Evolutionary conservation across 1,140 invertebrate species (phyloP).

Genomic region (Drosophila littoralis): DNA sequence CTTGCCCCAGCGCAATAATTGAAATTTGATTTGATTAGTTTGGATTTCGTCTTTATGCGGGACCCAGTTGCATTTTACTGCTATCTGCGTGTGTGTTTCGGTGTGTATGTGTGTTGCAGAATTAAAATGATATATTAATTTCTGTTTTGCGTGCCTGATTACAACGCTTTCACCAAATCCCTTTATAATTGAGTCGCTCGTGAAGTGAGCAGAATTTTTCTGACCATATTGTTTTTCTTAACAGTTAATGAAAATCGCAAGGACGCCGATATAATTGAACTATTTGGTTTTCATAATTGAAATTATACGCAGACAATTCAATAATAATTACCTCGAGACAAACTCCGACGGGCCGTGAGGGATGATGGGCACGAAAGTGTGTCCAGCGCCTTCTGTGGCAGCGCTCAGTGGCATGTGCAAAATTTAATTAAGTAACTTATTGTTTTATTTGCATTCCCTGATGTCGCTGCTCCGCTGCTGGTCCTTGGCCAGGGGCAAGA

Average conservation of each 20-base stretch:
- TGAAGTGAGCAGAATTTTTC: conserved; percentile 18
- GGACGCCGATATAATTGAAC: conserved; percentile 65
- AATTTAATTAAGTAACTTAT: conserved; percentile 83
- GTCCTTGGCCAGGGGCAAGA: conserved; percentile 35
- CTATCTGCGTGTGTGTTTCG: conserved; percentile 1
- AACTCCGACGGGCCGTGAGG: conserved; percentile 28
- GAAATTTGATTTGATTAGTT: conserved; percentile 83
- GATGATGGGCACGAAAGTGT: not conserved
- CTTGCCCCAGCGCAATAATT: conserved; percentile 66
- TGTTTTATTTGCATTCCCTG: conserved; percentile 79
- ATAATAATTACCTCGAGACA: conserved; percentile 73
- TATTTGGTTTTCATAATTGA: conserved; percentile 80
- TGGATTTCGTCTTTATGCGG: conserved; percentile 54
- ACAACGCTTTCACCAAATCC: conserved; percentile 56
- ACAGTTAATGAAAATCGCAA: conserved; percentile 54
- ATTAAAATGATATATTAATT: conserved; percentile 67
- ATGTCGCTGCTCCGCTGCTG: conserved; percentile 21
- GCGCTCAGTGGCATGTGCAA: conserved; percentile 59
- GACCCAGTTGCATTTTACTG: conserved; percentile 15
- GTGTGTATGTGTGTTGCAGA: conserved; percentile 13
- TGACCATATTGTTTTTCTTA: conserved; percentile 11
- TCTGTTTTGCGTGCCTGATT: conserved; percentile 57
- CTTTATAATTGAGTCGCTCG: conserved; percentile 68
- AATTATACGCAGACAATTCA: conserved; percentile 77
- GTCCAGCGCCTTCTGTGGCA: conserved; percentile 33